phyloP scores from a whole-genome alignment of 2,888 invertebrate species.

The Aethes cnicana region DNA sequence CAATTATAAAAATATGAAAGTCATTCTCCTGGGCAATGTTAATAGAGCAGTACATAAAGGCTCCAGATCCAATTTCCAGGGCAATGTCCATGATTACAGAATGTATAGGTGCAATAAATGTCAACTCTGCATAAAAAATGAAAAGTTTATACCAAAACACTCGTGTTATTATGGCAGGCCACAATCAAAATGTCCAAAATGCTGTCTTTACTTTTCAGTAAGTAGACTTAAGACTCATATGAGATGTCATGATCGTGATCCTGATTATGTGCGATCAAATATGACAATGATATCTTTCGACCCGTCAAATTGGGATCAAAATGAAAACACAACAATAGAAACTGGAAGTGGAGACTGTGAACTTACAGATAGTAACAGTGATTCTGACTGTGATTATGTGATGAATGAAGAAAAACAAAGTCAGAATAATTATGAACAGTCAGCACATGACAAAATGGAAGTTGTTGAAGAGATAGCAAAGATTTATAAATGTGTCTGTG shows the following conservation, averaged over 20 bases:
- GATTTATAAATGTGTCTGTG: slow-evolving; percentile 62
- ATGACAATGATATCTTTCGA: slow-evolving; percentile 49
- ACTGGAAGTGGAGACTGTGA: slow-evolving; percentile 7
- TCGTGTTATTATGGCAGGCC: slow-evolving; percentile 45
- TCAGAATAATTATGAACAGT: slow-evolving; percentile 9
- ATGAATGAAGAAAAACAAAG: slow-evolving; percentile 15
- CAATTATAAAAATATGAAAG: slow-evolving; percentile 50
- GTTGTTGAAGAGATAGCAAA: slow-evolving; percentile 35
- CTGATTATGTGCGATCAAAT: slow-evolving; percentile 49
- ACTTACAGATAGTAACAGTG: slow-evolving; percentile 14
- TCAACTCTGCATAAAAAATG: slow-evolving; percentile 47
- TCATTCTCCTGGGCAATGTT: slow-evolving; percentile 53
- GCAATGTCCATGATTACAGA: slow-evolving; percentile 54
- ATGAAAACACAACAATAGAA: slow-evolving; percentile 11
- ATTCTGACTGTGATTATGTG: slow-evolving; percentile 16
- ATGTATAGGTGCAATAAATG: slow-evolving; percentile 60
- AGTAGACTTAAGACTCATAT: slow-evolving; percentile 49
- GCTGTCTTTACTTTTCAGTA: slow-evolving; percentile 51
- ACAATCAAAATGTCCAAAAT: slow-evolving; percentile 51
- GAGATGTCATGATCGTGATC: slow-evolving; percentile 51
- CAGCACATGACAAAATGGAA: neutral
- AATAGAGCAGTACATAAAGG: slow-evolving; percentile 12
- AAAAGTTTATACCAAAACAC: slow-evolving; percentile 42
- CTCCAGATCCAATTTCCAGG: slow-evolving; percentile 44
- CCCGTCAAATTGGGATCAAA: slow-evolving; percentile 12